Evolutionary conservation across 2,888 invertebrate species (phyloP), one percentile per base, ranked within the genome.

Genomic region (Arge pagana): DNA sequence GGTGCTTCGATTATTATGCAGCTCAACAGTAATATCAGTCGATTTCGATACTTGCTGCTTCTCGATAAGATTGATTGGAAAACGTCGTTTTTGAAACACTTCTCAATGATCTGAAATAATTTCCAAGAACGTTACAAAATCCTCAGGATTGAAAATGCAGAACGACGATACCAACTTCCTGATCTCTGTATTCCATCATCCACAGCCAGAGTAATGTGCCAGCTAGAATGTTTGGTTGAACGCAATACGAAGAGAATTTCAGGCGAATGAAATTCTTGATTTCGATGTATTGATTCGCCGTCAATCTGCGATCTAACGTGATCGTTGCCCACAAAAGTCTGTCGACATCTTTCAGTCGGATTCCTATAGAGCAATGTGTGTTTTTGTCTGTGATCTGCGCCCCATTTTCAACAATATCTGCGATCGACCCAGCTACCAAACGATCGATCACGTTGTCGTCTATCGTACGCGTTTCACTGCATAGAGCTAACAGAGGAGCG

Each of bases 281-380:
- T n/a, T n/a, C n/a, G n/a, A n/a, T n/a, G n/a, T n/a, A n/a, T n/a
- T n/a, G n/a, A n/a, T n/a, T n/a, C n/a, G n/a, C 16, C 7, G 50
- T 23, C 2, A 64, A 52, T 37, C 62, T 63, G 50, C 71, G 71
- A 50, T 75, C 68, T 15, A 78, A 66, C 50, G 61, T 71, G 59
- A 76, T 73, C 21, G 74, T 55, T 33, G 72, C 64, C 79, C 79
- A 79, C 10, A 80, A 61, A 49, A 80, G 71, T 42, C 75, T 67
- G 41, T 74, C 72, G n/a, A 80, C 65, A 65, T 81, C 80, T 64
- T 80, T 80, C 3, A 62, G 56, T 50, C 79, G 67, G n/a, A n/a
- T n/a, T n/a, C n/a, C n/a, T n/a, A n/a, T n/a, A n/a, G n/a, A n/a
- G n/a, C n/a, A n/a, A n/a, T n/a, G n/a, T n/a, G n/a, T n/a, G n/a